Conservation (phyloP, 1,140 invertebrate species). For the Drosophila bocki region DNA sequence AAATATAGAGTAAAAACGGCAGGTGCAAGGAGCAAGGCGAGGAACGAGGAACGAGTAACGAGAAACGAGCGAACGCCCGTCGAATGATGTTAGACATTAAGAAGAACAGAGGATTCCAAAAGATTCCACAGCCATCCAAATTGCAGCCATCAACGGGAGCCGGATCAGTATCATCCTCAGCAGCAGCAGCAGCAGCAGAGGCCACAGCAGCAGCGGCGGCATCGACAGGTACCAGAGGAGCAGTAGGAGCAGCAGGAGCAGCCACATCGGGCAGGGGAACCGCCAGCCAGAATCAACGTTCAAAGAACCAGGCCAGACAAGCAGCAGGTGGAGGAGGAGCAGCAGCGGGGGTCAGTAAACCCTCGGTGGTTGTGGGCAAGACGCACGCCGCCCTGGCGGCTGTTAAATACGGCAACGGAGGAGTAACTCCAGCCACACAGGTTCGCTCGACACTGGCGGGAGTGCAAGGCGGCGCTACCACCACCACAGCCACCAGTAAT, state of each 20-base stretch:
- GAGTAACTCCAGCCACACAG: conserved; percentile 23
- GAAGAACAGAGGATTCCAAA: conserved; percentile 76
- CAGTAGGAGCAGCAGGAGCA: not conserved
- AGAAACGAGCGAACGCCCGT: conserved; percentile 37
- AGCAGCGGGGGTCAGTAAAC: too few relatives aligned
- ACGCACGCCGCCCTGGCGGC: conserved; percentile 31
- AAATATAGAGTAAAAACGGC: not conserved
- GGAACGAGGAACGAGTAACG: conserved; percentile 4
- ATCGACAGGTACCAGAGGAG: conserved; percentile 4
- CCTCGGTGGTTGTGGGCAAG: conserved; percentile 18
- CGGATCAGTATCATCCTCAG: conserved; percentile 8
- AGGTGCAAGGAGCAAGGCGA: conserved; percentile 9
- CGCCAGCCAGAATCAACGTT: not conserved
- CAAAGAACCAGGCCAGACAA: not conserved
- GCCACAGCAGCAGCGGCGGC: conserved; percentile 4
- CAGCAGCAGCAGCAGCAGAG: conserved; percentile 17
- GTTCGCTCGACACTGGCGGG: conserved; percentile 11
- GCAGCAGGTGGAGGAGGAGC: not conserved
- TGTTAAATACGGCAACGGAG: conserved; percentile 36
- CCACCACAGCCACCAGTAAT: conserved; percentile 34
- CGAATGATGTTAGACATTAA: conserved; percentile 81
- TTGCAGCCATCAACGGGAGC: conserved; percentile 44
- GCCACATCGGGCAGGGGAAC: not conserved
- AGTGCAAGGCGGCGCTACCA: not conserved
- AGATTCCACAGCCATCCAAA: conserved; percentile 71